These are phyloP conservation scores for Hippocampus abdominalis DNA, from an alignment of 2,113 vertebrate species.

Conservation along the genomic window DNA sequence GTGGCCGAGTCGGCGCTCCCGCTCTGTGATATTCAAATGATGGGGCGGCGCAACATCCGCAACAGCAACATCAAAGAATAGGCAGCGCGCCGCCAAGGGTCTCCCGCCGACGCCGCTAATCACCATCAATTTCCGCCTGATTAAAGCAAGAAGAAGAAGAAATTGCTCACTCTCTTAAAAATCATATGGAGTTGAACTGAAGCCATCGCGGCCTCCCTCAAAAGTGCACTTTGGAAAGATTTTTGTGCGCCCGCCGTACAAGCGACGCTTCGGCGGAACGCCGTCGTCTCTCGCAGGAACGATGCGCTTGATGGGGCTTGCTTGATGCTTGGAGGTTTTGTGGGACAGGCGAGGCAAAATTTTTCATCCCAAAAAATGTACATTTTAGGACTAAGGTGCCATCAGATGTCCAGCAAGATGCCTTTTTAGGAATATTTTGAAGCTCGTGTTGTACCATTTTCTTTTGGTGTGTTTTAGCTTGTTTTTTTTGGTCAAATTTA, in stretches of 20 bases:
- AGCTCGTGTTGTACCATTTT: too few species aligned
- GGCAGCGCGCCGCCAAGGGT: constrained; percentile 42
- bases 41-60: constrained; percentile 64
- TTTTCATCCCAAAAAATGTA: too few species aligned
- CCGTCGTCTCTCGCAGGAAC: too few species aligned
- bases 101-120: constrained; percentile 64
- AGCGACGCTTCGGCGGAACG: too few species aligned
- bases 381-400: too few species aligned
- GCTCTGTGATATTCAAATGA: constrained; percentile 78
- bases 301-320: too few species aligned
- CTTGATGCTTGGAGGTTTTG: too few species aligned
- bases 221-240: background rate
- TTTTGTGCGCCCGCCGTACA: background rate
- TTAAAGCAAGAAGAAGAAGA: constrained; percentile 43
- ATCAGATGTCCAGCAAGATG: too few species aligned
- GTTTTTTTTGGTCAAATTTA: too few species aligned
- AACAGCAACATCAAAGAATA: constrained; percentile 78
- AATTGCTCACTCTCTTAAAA: constrained; percentile 38
- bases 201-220: background rate
- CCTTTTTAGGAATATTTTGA: too few species aligned
- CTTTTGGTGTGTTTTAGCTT: too few species aligned
- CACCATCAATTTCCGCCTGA: constrained; percentile 69
- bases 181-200: constrained; percentile 4
- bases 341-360: too few species aligned
- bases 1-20: constrained; percentile 69